Percentiles rank a stretch among this genome's conserved stretches.
Evolutionary conservation across 2,113 vertebrate species (phyloP).

Genomic region (Tachuris rubrigastra): DNA sequence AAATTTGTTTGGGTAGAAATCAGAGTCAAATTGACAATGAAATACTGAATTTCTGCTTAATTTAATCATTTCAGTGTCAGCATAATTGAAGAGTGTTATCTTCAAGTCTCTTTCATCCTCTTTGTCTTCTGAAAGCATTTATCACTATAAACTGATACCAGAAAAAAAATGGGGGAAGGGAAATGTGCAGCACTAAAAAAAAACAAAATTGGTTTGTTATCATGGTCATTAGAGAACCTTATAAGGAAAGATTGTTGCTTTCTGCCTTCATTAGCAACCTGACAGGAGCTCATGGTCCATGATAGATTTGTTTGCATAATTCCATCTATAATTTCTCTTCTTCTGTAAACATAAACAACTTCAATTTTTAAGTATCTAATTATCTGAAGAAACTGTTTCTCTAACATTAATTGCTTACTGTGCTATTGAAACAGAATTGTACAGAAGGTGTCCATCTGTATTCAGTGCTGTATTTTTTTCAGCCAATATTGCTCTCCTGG

Average conservation of each 20-base stretch:
- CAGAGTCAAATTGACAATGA: slow-evolving; percentile 20
- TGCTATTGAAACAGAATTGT: background rate
- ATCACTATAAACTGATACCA: background rate
- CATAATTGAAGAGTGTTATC: background rate
- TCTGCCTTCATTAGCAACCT: slow-evolving; percentile 42
- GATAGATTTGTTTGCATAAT: slow-evolving; percentile 48
- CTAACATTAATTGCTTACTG: background rate
- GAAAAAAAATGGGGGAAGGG: background rate
- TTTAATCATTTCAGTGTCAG: slow-evolving; percentile 13
- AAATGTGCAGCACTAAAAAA: background rate
- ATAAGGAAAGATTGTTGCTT: slow-evolving; percentile 7
- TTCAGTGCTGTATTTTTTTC: background rate
- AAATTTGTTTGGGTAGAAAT: slow-evolving; percentile 24
- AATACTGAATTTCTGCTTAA: slow-evolving; percentile 19
- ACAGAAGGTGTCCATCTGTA: background rate
- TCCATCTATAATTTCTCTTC: slow-evolving; percentile 5
- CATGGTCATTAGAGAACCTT: slow-evolving; percentile 17
- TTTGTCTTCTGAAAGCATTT: background rate
- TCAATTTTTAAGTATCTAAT: slow-evolving; percentile 28
- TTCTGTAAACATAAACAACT: slow-evolving; percentile 13
- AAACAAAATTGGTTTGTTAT: background rate
- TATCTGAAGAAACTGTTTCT: slow-evolving; percentile 11
- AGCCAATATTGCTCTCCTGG: background rate
- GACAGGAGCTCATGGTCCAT: slow-evolving; percentile 1
- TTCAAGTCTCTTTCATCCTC: background rate